phyloP scores from a whole-genome alignment of 2,888 invertebrate species.

The Hemistola chrysoprasaria region DNA sequence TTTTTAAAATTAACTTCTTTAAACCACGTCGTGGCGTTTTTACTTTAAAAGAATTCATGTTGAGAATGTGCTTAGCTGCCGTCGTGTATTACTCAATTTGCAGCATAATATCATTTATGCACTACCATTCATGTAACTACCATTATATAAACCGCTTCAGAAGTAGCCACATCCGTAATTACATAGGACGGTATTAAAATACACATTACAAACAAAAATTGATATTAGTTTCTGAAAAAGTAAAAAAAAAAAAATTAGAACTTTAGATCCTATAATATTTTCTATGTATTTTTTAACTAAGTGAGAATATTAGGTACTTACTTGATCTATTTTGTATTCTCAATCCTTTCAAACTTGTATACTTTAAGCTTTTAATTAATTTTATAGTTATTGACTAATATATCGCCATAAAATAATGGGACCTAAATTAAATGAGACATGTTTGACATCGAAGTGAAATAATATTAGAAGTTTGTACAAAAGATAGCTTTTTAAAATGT shows the following conservation, averaged over 20 bases:
- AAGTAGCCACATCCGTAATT: too few species aligned
- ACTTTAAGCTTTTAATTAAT: too few species aligned
- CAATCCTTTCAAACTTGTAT: too few species aligned
- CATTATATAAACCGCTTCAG: constrained; percentile 1
- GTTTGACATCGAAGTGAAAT: constrained; percentile 22
- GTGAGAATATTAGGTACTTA: constrained; percentile 12
- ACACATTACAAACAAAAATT: too few species aligned
- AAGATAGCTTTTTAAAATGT: constrained; percentile 59
- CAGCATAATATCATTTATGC: constrained; percentile 28
- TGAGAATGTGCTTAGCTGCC: constrained; percentile 45
- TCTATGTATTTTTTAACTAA: constrained; percentile 19
- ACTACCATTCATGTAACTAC: not conserved
- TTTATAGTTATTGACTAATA: constrained; percentile 1
- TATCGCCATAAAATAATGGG: constrained; percentile 29
- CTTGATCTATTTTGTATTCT: constrained; percentile 28
- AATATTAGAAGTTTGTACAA: constrained; percentile 55
- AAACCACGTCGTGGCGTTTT: constrained; percentile 12
- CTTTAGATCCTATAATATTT: constrained; percentile 13
- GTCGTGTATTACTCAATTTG: constrained; percentile 43
- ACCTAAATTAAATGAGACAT: constrained; percentile 32
- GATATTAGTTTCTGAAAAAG: too few species aligned
- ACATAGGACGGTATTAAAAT: too few species aligned
- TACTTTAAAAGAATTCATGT: constrained; percentile 37
- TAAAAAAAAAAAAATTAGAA: not conserved
- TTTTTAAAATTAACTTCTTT: constrained; percentile 7